Conservation (phyloP, 2,888 invertebrate species). For the Melieria crassipennis region DNA sequence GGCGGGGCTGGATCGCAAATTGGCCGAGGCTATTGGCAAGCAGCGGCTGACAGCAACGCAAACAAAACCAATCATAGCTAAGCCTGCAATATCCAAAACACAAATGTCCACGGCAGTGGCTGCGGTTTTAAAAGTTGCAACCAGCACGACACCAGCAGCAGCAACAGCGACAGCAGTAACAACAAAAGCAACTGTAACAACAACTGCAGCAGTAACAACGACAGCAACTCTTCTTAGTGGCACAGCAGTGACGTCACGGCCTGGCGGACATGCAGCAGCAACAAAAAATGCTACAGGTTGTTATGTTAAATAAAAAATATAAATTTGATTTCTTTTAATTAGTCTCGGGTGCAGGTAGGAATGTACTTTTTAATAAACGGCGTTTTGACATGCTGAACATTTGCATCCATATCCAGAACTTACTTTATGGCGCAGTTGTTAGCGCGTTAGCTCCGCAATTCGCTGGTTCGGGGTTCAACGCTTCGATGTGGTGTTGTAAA, state of each 20-base stretch:
- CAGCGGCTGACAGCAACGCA: conserved; percentile 39
- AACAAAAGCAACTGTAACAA: background rate
- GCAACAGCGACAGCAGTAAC: conserved; percentile 21
- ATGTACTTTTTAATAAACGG: conserved; percentile 6
- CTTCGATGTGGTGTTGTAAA: no score
- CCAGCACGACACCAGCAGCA: conserved; percentile 24
- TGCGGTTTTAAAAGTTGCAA: background rate
- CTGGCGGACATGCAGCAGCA: background rate
- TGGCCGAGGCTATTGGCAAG: conserved; percentile 57
- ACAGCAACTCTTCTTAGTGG: background rate
- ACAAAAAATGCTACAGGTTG: background rate
- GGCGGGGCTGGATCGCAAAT: conserved; percentile 56
- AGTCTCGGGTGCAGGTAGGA: background rate
- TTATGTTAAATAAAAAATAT: background rate
- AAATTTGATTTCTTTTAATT: background rate
- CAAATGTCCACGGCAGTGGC: background rate
- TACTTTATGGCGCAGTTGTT: conserved; percentile 23
- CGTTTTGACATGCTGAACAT: conserved; percentile 28
- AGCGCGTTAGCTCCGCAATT: conserved; percentile 1
- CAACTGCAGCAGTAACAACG: background rate
- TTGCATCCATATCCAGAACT: background rate
- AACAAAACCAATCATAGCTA: background rate
- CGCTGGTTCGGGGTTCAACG: no score
- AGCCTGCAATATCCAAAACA: background rate
- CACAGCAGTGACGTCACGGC: background rate